These are phyloP conservation scores for Meteorus cinctellus DNA, from an alignment of 2,888 invertebrate genomes.

Conservation along the genomic window DNA sequence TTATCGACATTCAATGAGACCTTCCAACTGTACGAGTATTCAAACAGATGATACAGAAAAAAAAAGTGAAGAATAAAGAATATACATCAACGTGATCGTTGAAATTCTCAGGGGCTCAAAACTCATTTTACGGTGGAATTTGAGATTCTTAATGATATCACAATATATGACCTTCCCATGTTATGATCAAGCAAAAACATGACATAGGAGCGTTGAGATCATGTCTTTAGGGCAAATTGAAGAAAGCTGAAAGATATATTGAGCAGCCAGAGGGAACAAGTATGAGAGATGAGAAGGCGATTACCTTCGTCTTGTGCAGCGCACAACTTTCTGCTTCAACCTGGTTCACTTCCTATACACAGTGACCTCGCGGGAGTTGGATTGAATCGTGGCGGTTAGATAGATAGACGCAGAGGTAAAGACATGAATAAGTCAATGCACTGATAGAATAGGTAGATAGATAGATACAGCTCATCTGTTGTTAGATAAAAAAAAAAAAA, in stretches of 20 bases:
- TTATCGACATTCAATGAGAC: not conserved
- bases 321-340: constrained; percentile 46
- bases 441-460: too few species aligned
- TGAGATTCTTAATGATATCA: constrained; percentile 44
- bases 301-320: constrained; percentile 46
- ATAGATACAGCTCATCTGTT: too few species aligned
- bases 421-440: too few species aligned
- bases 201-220: not conserved
- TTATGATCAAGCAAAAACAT: not conserved
- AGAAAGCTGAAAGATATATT: constrained; percentile 1
- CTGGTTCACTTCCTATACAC: constrained; percentile 46
- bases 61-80: constrained; percentile 42
- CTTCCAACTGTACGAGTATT: constrained; percentile 18
- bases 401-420: not conserved
- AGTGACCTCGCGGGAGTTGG: constrained; percentile 17
- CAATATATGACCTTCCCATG: constrained; percentile 17
- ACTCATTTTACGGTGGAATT: constrained; percentile 44
- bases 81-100: constrained; percentile 43
- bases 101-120: constrained; percentile 43
- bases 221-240: not conserved
- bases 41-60: constrained; percentile 16
- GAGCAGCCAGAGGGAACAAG: not conserved
- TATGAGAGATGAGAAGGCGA: not conserved
- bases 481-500: not conserved
- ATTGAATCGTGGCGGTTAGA: constrained; percentile 11